Conservation (phyloP, 2,113 vertebrate species). For the Ctenodactylus gundi region DNA sequence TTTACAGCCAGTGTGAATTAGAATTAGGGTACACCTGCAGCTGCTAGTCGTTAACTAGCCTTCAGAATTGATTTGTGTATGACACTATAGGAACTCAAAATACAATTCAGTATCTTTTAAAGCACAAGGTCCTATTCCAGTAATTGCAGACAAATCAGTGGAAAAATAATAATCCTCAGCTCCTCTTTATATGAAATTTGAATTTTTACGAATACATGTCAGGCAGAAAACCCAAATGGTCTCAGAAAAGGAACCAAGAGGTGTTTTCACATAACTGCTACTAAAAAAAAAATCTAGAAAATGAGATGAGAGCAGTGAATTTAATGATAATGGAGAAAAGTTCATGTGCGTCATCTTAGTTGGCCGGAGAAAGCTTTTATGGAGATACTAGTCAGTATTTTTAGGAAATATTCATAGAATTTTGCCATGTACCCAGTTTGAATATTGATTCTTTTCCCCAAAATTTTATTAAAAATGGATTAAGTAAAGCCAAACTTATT, state of each 20-base stretch:
- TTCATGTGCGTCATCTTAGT: too few species aligned
- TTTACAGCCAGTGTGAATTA: not conserved
- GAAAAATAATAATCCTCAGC: not conserved
- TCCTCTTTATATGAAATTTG: not conserved
- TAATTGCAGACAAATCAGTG: not conserved
- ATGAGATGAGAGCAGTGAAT: not conserved
- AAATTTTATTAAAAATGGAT: too few species aligned
- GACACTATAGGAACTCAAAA: not conserved
- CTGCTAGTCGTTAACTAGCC: not conserved
- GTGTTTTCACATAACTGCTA: not conserved
- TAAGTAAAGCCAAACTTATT: too few species aligned
- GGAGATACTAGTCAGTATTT: too few species aligned
- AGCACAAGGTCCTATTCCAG: not conserved
- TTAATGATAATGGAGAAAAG: not conserved
- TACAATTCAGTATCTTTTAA: not conserved
- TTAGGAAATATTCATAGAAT: too few species aligned
- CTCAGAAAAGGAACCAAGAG: not conserved
- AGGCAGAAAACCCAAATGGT: not conserved
- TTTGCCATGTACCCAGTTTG: too few species aligned
- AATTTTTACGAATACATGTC: not conserved
- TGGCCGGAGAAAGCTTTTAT: too few species aligned
- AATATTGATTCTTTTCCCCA: too few species aligned
- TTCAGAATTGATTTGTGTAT: not conserved
- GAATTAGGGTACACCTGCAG: not conserved
- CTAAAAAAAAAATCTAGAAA: not conserved